Percentiles rank a stretch among this genome's conserved stretches.
Evolutionary conservation across 2,113 vertebrate genomes (phyloP).

Genomic region (Bungarus multicinctus): DNA sequence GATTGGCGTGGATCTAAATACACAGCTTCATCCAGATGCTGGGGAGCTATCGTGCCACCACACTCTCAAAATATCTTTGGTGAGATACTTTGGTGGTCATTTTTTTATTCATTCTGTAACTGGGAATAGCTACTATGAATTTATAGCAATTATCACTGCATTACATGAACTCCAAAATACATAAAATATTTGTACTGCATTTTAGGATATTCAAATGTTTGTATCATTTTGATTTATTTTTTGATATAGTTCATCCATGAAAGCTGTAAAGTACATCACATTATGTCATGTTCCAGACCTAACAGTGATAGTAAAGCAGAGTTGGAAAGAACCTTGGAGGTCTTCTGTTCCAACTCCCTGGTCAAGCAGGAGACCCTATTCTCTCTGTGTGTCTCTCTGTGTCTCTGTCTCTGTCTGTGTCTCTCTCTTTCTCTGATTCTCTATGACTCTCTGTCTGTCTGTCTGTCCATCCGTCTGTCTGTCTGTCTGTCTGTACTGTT

Average conservation of each 20-base stretch:
- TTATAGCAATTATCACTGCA: conserved; percentile 10
- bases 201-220: conserved; percentile 46
- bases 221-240: conserved; percentile 36
- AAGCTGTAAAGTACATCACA: conserved; percentile 50
- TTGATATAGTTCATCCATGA: conserved; percentile 39
- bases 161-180: conserved; percentile 25
- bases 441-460: too few species aligned
- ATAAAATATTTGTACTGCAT: conserved; percentile 31
- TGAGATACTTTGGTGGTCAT: neutral
- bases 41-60: too few species aligned
- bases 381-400: too few species aligned
- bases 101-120: conserved; percentile 13
- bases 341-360: neutral
- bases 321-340: neutral
- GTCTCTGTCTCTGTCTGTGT: too few species aligned
- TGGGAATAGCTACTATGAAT: neutral
- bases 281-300: neutral
- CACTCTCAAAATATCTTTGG: too few species aligned
- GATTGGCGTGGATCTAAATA: too few species aligned
- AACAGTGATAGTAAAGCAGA: neutral
- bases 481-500: too few species aligned
- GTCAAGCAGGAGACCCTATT: neutral
- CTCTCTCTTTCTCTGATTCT: too few species aligned
- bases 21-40: too few species aligned
- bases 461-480: too few species aligned